Percentiles rank a stretch among this genome's conserved stretches.
These are phyloP conservation scores for Euborellia annulipes DNA, from an alignment of 1,140 invertebrate genomes.

Conservation along the genomic window DNA sequence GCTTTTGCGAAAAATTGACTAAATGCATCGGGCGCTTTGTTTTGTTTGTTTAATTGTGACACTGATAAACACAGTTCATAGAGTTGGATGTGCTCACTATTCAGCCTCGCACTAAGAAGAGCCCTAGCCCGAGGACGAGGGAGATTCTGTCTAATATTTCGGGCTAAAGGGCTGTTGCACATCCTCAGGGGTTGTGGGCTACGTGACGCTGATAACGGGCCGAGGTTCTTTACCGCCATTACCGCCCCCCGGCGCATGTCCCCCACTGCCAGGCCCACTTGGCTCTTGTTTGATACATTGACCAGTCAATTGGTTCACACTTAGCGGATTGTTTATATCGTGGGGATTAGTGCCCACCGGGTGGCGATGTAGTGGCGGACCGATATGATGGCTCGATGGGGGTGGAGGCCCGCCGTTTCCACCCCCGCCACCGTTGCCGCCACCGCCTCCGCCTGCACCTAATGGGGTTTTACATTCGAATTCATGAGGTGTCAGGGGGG, in stretches of 20 bases:
- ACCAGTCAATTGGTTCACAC: slow-evolving; percentile 71
- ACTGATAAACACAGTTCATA: no score
- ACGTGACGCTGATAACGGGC: slow-evolving; percentile 21
- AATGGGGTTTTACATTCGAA: slow-evolving; percentile 20
- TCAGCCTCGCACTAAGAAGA: no score
- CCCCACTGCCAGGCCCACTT: not conserved
- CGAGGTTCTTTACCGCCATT: slow-evolving; percentile 12
- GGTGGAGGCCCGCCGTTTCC: slow-evolving; percentile 14
- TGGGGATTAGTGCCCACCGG: slow-evolving; percentile 79
- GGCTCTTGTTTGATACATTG: slow-evolving; percentile 43
- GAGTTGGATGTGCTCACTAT: no score
- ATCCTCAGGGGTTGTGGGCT: slow-evolving; percentile 3
- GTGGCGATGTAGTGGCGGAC: slow-evolving; percentile 40
- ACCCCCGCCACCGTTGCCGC: slow-evolving; percentile 12
- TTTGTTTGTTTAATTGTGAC: no score
- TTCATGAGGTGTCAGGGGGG: slow-evolving; percentile 33
- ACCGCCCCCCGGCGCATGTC: slow-evolving; percentile 6
- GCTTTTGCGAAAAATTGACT: no score
- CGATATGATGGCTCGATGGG: slow-evolving; percentile 17
- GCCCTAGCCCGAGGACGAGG: no score
- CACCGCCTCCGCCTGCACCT: slow-evolving; percentile 13
- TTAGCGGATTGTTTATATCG: slow-evolving; percentile 79
- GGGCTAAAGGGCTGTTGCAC: no score
- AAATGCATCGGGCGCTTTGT: no score
- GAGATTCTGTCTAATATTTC: no score